These are phyloP conservation scores for Tachuris rubrigastra DNA, from an alignment of 2,113 vertebrate species.

Conservation along the genomic window DNA sequence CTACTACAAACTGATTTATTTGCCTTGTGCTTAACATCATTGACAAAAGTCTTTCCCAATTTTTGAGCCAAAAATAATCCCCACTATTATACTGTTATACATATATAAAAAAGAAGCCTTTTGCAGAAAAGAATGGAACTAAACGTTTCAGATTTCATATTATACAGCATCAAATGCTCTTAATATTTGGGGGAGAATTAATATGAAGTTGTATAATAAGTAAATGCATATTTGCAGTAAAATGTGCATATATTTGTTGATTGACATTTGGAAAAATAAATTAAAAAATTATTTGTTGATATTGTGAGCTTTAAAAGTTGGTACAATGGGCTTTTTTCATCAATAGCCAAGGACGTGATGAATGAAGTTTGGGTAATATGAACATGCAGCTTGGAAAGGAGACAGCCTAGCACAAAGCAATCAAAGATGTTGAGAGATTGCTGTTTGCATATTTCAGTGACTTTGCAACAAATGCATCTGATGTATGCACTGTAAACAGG, in stretches of 20 bases:
- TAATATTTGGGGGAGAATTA: background rate
- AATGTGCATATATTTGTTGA: background rate
- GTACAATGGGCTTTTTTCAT: background rate
- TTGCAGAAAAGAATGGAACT: background rate
- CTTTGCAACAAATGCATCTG: background rate
- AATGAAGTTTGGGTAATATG: background rate
- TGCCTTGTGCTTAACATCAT: background rate
- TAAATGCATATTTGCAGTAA: background rate
- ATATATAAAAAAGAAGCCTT: background rate
- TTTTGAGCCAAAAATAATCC: slow-evolving; percentile 18
- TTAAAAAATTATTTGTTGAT: background rate
- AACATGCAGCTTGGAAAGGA: background rate
- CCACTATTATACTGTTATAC: background rate
- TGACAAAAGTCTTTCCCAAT: background rate
- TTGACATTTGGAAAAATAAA: background rate
- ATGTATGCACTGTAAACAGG: background rate
- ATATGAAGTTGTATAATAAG: background rate
- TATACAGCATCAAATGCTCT: background rate
- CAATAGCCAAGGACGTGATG: background rate
- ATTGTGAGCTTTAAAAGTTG: background rate
- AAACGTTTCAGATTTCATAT: background rate
- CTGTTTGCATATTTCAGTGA: background rate
- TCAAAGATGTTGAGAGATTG: background rate
- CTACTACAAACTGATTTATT: background rate
- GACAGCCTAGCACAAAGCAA: background rate